Conservation (phyloP, 2,113 vertebrate genomes). For the Labeo rohita region DNA sequence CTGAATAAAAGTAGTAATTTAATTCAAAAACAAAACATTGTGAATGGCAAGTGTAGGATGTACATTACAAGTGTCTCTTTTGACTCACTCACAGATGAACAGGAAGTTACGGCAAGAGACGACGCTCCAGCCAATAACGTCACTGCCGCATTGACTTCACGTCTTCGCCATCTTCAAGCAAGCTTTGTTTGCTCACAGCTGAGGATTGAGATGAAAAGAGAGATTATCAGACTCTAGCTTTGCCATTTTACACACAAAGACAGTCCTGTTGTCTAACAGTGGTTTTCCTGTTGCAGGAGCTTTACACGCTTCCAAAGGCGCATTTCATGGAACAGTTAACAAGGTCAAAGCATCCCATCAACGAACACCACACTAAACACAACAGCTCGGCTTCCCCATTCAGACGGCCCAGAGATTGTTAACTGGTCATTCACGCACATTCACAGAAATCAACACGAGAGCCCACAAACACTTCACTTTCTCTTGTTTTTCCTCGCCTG, state of each 20-base stretch:
- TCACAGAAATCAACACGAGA: conserved; percentile 16
- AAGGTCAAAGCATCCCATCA: conserved; percentile 71
- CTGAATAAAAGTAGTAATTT: too few relatives aligned
- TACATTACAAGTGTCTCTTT: not conserved
- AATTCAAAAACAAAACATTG: too few relatives aligned
- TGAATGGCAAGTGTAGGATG: too few relatives aligned
- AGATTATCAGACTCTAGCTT: conserved; percentile 55
- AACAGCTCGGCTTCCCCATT: conserved; percentile 64
- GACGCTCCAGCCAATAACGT: not conserved
- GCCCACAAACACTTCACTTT: not conserved
- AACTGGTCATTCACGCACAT: conserved; percentile 26
- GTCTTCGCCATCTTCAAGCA: conserved; percentile 31
- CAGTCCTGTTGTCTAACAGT: conserved; percentile 73
- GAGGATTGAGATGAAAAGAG: conserved; percentile 45
- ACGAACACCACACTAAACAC: conserved; percentile 66
- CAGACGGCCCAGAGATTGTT: conserved; percentile 58
- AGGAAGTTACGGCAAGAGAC: not conserved
- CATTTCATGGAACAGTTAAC: conserved; percentile 74
- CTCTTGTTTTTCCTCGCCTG: not conserved
- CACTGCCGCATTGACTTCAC: not conserved
- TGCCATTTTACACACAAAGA: conserved; percentile 64
- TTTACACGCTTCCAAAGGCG: conserved; percentile 65
- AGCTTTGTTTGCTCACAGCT: conserved; percentile 53
- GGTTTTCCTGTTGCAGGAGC: conserved; percentile 65
- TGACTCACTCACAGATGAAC: conserved; percentile 1